phyloP scores from a whole-genome alignment of 2,113 vertebrate species.

The Uria lomvia region DNA sequence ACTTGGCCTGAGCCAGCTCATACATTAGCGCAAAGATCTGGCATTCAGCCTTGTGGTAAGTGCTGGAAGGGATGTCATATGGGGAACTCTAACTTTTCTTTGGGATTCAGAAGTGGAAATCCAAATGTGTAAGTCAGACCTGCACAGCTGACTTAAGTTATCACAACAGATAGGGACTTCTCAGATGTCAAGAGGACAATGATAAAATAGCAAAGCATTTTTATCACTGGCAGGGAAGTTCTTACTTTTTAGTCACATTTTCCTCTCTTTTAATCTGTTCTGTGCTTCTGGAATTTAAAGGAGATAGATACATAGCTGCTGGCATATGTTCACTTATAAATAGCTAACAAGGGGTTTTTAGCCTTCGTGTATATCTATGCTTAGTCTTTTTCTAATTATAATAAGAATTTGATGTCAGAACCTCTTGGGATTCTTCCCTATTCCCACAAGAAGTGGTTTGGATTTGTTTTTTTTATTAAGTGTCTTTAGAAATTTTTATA shows the following conservation, averaged over 20 bases:
- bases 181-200: not conserved
- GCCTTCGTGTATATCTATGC: not conserved
- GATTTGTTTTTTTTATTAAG: not conserved
- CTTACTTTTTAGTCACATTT: not conserved
- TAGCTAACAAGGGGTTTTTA: not conserved
- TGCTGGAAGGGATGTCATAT: not conserved
- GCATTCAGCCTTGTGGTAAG: not conserved
- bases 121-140: not conserved
- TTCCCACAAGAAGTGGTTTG: not conserved
- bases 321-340: not conserved
- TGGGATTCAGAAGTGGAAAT: not conserved
- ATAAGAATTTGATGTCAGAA: not conserved
- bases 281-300: not conserved
- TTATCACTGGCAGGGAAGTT: not conserved
- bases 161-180: not conserved
- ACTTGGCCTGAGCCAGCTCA: not conserved
- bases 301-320: not conserved
- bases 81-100: not conserved
- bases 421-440: not conserved
- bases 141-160: not conserved
- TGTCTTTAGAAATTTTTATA: not conserved
- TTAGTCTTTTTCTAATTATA: not conserved
- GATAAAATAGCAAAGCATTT: not conserved
- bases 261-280: not conserved
- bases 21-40: not conserved